These are phyloP conservation scores for Merops nubicus DNA, from an alignment of 2,113 vertebrate species.

Conservation along the genomic window DNA sequence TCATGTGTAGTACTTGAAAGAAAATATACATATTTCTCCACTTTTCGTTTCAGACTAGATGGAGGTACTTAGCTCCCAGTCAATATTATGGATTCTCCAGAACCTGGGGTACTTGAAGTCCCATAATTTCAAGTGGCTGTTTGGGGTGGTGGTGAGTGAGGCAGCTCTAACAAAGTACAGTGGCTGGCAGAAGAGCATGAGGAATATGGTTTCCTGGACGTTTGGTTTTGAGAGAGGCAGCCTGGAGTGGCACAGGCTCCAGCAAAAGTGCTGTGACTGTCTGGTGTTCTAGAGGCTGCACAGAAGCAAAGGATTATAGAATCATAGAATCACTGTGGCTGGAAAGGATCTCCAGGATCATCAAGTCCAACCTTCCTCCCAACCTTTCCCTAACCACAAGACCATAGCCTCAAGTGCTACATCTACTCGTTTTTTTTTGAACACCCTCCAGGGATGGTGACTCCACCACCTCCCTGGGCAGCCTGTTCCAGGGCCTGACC, in stretches of 20 bases:
- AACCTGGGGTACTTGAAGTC: background rate
- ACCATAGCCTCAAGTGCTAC: no score
- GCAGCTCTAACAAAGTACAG: background rate
- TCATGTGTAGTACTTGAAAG: background rate
- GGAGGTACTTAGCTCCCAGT: background rate
- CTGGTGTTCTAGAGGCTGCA: background rate
- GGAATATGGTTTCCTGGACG: background rate
- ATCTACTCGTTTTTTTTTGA: no score
- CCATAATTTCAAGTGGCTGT: background rate
- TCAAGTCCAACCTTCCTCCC: no score
- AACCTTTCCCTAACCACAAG: no score
- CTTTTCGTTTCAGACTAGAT: background rate
- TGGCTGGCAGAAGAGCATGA: background rate
- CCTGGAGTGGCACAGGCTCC: background rate
- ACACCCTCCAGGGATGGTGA: no score
- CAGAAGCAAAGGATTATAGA: no score
- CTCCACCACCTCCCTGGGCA: no score
- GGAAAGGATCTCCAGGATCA: no score
- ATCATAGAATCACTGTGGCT: no score
- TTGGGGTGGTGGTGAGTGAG: fast-evolving
- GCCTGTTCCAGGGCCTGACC: no score
- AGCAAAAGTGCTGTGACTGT: background rate
- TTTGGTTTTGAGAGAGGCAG: background rate
- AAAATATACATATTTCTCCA: background rate
- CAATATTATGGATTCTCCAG: background rate